phyloP scores from a whole-genome alignment of 1,140 invertebrate genomes.

The Musca vetustissima region DNA sequence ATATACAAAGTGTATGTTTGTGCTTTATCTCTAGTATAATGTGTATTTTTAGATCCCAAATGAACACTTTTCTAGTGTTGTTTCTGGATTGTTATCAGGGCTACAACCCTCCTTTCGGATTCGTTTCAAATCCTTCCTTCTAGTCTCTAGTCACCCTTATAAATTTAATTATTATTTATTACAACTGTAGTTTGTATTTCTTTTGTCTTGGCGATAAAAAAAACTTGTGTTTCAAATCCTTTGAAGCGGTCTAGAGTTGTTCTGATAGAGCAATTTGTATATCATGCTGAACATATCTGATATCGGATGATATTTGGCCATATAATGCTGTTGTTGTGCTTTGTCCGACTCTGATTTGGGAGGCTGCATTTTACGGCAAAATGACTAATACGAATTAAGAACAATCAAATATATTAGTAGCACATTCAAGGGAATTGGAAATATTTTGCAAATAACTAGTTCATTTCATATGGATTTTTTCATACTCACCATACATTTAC shows the following conservation, averaged over 20 bases:
- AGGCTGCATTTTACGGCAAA: slow-evolving; percentile 28
- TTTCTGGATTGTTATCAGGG: too few relatives aligned
- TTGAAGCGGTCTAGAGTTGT: slow-evolving; percentile 28
- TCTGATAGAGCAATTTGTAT: slow-evolving; percentile 28
- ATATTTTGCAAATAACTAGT: too few relatives aligned
- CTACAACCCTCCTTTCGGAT: too few relatives aligned
- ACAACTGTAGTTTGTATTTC: neutral
- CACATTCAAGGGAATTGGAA: neutral
- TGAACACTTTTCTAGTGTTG: too few relatives aligned
- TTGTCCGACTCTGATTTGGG: slow-evolving; percentile 21
- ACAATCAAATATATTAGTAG: neutral
- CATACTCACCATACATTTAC: slow-evolving; percentile 27
- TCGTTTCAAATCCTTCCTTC: neutral
- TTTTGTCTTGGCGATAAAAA: neutral
- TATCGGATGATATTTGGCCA: slow-evolving; percentile 13
- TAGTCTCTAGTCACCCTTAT: neutral
- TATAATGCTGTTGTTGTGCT: slow-evolving; percentile 13
- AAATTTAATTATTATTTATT: neutral
- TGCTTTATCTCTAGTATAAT: too few relatives aligned
- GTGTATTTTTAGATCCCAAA: too few relatives aligned
- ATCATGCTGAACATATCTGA: slow-evolving; percentile 25
- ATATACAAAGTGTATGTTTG: too few relatives aligned
- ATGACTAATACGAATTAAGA: neutral
- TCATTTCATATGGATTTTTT: neutral
- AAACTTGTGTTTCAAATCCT: slow-evolving; percentile 25